Evolutionary conservation across 1,140 invertebrate species (phyloP).

Genomic region (Pomacea maculata): DNA sequence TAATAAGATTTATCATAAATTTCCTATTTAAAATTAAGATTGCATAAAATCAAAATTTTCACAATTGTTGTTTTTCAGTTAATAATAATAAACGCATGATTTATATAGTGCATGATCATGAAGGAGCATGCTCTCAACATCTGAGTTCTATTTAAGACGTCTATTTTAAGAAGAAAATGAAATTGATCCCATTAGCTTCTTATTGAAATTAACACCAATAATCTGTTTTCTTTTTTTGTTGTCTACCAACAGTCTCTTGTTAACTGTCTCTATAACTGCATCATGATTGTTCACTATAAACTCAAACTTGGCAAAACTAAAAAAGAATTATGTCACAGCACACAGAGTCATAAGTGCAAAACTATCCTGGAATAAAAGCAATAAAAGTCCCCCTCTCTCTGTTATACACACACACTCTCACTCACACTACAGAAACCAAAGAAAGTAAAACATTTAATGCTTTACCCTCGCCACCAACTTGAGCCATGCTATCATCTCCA

Average conservation of each 20-base stretch:
- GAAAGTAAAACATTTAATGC: neutral
- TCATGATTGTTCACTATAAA: neutral
- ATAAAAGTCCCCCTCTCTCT: neutral
- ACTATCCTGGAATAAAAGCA: neutral
- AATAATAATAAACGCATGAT: too few species aligned
- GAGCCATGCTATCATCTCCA: slow-evolving; percentile 74
- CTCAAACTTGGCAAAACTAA: neutral
- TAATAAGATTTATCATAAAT: too few species aligned
- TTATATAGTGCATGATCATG: too few species aligned
- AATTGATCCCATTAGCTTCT: neutral
- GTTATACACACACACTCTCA: neutral
- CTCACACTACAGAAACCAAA: slow-evolving; percentile 24
- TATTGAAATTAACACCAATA: too few species aligned
- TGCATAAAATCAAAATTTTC: too few species aligned
- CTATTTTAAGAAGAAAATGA: neutral
- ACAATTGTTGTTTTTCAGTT: too few species aligned
- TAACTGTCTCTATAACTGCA: too few species aligned
- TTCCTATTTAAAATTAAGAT: too few species aligned
- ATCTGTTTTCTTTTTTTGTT: too few species aligned
- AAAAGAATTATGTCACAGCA: neutral
- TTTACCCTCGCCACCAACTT: slow-evolving; percentile 52
- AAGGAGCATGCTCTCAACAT: neutral
- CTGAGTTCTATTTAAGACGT: neutral
- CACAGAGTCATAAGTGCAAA: neutral
- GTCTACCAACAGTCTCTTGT: too few species aligned